These are phyloP conservation scores for Oenanthe melanoleuca DNA, from an alignment of 2,113 vertebrate species.

Conservation along the genomic window DNA sequence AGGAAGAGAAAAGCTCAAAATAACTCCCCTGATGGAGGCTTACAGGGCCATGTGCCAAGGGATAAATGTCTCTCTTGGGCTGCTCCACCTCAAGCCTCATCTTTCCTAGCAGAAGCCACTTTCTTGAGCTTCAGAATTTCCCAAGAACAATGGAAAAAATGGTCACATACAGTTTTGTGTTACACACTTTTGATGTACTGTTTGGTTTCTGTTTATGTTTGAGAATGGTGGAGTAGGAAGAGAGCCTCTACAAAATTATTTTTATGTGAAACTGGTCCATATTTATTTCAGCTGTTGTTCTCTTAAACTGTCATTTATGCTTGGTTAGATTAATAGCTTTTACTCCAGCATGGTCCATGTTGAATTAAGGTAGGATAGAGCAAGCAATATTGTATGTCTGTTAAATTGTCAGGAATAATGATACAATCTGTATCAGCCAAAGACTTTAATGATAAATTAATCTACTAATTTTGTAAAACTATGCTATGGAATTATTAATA, in stretches of 20 bases:
- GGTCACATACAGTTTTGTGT: not conserved
- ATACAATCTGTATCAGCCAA: not conserved
- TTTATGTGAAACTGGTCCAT: not conserved
- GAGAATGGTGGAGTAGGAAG: not conserved
- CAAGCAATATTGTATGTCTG: not conserved
- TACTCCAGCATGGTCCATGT: not conserved
- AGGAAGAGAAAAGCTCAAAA: not conserved
- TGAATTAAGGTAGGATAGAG: not conserved
- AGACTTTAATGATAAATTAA: not conserved
- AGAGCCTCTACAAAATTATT: not conserved
- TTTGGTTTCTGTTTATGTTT: not conserved
- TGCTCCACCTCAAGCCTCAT: not conserved
- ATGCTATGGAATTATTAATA: not conserved
- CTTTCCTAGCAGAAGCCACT: not conserved
- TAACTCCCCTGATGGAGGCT: not conserved
- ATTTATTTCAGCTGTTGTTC: not conserved
- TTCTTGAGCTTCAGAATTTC: not conserved
- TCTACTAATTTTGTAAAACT: not conserved
- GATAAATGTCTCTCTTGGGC: rapidly evolving
- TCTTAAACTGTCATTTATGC: not conserved
- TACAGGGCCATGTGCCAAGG: not conserved
- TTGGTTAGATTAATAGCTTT: not conserved
- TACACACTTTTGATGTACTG: not conserved
- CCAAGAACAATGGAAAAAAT: not conserved
- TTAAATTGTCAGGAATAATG: not conserved